Evolutionary conservation across 2,113 vertebrate species (phyloP).

Genomic region (Antechinus flavipes): DNA sequence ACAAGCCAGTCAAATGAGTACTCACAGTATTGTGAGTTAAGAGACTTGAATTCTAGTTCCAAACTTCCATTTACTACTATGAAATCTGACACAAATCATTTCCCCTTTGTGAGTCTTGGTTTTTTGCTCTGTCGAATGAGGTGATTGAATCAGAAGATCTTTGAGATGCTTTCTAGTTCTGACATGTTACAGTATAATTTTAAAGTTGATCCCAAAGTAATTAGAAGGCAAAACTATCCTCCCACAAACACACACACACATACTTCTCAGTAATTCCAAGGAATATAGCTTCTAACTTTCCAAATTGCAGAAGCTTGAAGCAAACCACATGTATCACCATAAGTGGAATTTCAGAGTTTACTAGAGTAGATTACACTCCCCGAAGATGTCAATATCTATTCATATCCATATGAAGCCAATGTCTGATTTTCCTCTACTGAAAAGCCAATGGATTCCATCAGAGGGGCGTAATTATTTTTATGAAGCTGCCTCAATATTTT

Average conservation of each 20-base stretch:
- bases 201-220: not conserved
- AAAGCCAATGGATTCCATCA: not conserved
- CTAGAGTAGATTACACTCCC: not conserved
- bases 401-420: not conserved
- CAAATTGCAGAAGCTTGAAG: conserved; percentile 19
- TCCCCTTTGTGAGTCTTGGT: not conserved
- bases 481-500: conserved; percentile 40
- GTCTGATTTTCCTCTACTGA: conserved; percentile 15
- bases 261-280: not conserved
- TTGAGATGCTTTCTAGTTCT: not conserved
- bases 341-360: conserved; percentile 14
- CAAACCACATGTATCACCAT: not conserved
- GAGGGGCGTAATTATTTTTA: conserved; percentile 9
- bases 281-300: not conserved
- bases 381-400: conserved; percentile 3
- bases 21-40: not conserved
- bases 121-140: not conserved
- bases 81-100: not conserved
- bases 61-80: not conserved
- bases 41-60: not conserved
- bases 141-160: not conserved
- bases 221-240: not conserved
- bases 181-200: not conserved
- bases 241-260: not conserved
- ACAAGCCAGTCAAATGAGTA: not conserved